A percentile compares a stretch with the other conserved stretches of the same genome.
phyloP scores from a whole-genome alignment of 2,888 invertebrate species.

The Leucania comma region DNA sequence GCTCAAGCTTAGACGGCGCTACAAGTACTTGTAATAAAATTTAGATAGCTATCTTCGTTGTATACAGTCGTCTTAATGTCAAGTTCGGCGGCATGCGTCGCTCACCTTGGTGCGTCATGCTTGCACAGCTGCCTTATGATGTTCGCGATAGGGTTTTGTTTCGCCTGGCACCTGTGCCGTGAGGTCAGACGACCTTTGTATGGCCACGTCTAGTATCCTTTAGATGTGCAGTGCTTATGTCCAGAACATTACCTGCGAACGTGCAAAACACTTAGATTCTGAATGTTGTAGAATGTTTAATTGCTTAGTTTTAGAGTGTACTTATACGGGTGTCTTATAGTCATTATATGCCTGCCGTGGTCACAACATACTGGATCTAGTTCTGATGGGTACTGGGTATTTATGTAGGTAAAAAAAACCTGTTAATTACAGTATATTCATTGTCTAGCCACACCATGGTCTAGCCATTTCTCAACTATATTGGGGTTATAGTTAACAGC shows the following conservation, averaged over 20 bases:
- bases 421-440: too few species aligned
- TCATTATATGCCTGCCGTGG: too few species aligned
- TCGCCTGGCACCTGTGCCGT: constrained; percentile 14
- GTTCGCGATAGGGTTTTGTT: constrained; percentile 9
- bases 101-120: constrained; percentile 60
- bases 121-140: constrained; percentile 21
- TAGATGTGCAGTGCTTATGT: constrained; percentile 28
- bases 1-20: not conserved
- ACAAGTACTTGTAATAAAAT: constrained; percentile 2
- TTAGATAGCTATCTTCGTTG: constrained; percentile 56
- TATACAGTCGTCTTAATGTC: constrained; percentile 64
- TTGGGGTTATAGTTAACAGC: too few species aligned
- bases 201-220: constrained; percentile 40
- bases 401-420: too few species aligned
- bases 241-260: constrained; percentile 3
- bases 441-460: too few species aligned
- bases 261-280: not conserved
- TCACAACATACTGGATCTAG: too few species aligned
- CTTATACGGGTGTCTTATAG: too few species aligned
- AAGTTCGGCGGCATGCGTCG: constrained; percentile 67
- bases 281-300: not conserved
- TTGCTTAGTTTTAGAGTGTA: not conserved
- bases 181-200: constrained; percentile 47
- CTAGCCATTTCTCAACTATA: too few species aligned
- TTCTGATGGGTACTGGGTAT: too few species aligned